These are phyloP conservation scores for Perodicticus potto DNA, from an alignment of 2,797 vertebrate genomes.

Conservation along the genomic window DNA sequence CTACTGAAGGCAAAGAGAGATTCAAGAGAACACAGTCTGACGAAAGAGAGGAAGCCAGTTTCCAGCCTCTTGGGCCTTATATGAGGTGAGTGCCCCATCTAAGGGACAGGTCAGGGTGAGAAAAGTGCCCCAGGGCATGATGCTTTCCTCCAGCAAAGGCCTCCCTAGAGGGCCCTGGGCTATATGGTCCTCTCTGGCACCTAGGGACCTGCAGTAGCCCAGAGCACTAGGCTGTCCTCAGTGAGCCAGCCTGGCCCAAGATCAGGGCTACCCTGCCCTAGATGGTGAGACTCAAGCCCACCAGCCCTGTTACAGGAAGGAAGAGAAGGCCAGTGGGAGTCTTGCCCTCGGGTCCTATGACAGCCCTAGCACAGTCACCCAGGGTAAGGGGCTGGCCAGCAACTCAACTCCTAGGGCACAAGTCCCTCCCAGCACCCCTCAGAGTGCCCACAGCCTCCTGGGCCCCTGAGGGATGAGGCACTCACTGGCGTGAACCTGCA, in stretches of 20 bases:
- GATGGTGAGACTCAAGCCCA: too few relatives aligned
- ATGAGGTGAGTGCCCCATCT: background rate
- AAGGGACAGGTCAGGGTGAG: background rate
- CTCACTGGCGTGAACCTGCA: slow-evolving; percentile 99
- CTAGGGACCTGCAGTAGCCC: background rate
- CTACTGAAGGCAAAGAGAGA: background rate
- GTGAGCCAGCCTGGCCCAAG: rapidly evolving
- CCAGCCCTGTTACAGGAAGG: rapidly evolving
- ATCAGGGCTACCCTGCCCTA: too few relatives aligned
- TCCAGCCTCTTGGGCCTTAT: background rate
- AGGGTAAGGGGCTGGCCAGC: background rate
- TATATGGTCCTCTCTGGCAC: background rate
- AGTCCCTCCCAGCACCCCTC: background rate
- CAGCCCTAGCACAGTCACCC: background rate
- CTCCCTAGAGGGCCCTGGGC: background rate
- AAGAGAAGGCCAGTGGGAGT: background rate
- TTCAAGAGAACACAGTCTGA: background rate
- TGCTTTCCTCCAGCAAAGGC: background rate
- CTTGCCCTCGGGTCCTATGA: background rate
- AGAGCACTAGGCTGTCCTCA: background rate
- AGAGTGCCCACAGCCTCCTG: too few relatives aligned
- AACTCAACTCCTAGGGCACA: rapidly evolving
- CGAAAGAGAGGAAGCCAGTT: background rate
- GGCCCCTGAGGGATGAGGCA: slow-evolving; percentile 51
- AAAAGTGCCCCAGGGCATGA: background rate